These are phyloP conservation scores for Prinia subflava DNA, from an alignment of 2,113 vertebrate species.

Conservation along the genomic window DNA sequence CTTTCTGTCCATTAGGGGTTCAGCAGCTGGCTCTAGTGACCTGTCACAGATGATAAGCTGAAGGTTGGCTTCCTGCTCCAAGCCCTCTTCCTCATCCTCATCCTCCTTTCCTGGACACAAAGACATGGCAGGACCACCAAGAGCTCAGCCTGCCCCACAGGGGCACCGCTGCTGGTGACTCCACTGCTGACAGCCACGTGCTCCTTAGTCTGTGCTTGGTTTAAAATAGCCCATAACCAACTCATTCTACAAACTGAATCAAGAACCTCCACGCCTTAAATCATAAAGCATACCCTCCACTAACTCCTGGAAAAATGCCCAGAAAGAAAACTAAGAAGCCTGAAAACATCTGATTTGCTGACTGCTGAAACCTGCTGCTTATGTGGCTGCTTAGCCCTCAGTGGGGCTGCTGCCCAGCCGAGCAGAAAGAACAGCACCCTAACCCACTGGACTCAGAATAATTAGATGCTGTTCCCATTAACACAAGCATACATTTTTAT, in stretches of 20 bases:
- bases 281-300: background rate
- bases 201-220: background rate
- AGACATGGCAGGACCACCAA: background rate
- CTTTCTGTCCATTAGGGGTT: background rate
- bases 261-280: background rate
- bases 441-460: background rate
- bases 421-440: background rate
- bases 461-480: background rate
- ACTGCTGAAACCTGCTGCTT: background rate
- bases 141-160: background rate
- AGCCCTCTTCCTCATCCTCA: background rate
- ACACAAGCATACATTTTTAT: background rate
- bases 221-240: background rate
- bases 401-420: background rate
- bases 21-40: background rate
- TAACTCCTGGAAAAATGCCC: background rate
- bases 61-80: background rate
- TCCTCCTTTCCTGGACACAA: background rate
- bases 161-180: background rate
- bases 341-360: background rate
- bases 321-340: background rate
- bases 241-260: background rate
- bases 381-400: background rate
- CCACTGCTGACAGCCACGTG: background rate
- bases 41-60: background rate